Evolutionary conservation across 2,797 vertebrate genomes (phyloP).

Genomic region (Bryconaethiops microstoma): DNA sequence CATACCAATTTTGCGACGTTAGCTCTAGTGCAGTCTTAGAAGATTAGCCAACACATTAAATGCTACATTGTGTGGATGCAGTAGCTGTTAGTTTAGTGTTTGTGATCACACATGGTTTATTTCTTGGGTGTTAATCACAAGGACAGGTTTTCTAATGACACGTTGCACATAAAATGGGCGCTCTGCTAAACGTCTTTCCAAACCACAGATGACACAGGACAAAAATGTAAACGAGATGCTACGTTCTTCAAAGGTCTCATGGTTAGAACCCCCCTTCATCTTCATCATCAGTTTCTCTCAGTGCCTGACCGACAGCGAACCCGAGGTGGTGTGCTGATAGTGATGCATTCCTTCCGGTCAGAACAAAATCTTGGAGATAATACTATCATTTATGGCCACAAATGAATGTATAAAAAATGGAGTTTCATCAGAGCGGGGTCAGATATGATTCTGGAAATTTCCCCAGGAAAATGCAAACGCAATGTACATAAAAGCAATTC

Average conservation of each 20-base stretch:
- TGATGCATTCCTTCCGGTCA: slow-evolving; percentile 83
- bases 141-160: not conserved
- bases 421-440: slow-evolving; percentile 79
- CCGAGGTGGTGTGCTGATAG: not conserved
- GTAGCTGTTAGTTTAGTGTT: not conserved
- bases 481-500: slow-evolving; percentile 89
- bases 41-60: not conserved
- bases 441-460: slow-evolving; percentile 81
- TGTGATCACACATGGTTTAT: not conserved
- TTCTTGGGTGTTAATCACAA: not conserved
- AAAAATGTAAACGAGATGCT: not conserved
- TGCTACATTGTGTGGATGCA: not conserved
- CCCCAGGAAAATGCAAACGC: slow-evolving; percentile 82
- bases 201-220: not conserved
- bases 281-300: not conserved
- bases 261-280: not conserved
- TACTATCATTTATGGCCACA: slow-evolving; percentile 81
- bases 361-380: slow-evolving; percentile 78
- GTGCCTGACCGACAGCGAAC: not conserved
- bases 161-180: not conserved
- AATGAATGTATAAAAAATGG: slow-evolving; percentile 98
- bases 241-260: not conserved
- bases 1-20: not conserved
- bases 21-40: not conserved
- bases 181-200: not conserved